Evolutionary conservation across 2,888 invertebrate genomes (phyloP).

Genomic region (Pristionchus arcanus): DNA sequence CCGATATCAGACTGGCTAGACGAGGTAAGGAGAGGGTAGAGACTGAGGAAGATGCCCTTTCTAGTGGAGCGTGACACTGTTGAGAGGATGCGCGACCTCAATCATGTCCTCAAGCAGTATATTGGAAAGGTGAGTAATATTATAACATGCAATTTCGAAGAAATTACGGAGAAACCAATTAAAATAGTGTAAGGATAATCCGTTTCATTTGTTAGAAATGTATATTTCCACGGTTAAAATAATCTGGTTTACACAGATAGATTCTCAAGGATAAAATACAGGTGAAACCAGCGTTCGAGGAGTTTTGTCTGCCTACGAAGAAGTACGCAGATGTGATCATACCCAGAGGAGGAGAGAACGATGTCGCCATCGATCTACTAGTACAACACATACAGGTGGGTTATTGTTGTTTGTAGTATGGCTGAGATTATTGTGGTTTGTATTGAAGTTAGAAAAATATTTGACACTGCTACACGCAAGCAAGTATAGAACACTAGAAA

Average conservation of each 20-base stretch:
- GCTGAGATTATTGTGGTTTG: too few relatives aligned
- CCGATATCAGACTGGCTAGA: conserved; percentile 95
- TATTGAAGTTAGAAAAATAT: too few relatives aligned
- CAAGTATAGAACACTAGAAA: too few relatives aligned
- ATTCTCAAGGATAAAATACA: neutral
- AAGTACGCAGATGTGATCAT: conserved; percentile 99
- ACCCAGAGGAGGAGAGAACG: conserved; percentile 97
- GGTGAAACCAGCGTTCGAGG: conserved; percentile 99
- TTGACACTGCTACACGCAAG: too few relatives aligned
- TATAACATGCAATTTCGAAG: too few relatives aligned
- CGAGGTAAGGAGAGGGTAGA: conserved; percentile 85
- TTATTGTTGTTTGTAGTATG: neutral
- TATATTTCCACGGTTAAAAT: too few relatives aligned
- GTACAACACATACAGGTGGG: conserved; percentile 93
- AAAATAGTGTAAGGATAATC: too few relatives aligned
- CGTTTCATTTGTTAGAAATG: too few relatives aligned
- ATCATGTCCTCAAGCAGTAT: conserved; percentile 95
- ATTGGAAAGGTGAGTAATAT: conserved; percentile 80
- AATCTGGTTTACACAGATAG: too few relatives aligned
- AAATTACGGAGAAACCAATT: too few relatives aligned
- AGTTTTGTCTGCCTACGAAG: conserved; percentile 89
- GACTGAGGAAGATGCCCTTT: conserved; percentile 68
- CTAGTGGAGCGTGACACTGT: conserved; percentile 95
- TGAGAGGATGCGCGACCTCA: conserved; percentile 93
- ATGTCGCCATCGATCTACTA: conserved; percentile 95